phyloP scores from a whole-genome alignment of 2,113 vertebrate genomes.

The Harpagus bidentatus region DNA sequence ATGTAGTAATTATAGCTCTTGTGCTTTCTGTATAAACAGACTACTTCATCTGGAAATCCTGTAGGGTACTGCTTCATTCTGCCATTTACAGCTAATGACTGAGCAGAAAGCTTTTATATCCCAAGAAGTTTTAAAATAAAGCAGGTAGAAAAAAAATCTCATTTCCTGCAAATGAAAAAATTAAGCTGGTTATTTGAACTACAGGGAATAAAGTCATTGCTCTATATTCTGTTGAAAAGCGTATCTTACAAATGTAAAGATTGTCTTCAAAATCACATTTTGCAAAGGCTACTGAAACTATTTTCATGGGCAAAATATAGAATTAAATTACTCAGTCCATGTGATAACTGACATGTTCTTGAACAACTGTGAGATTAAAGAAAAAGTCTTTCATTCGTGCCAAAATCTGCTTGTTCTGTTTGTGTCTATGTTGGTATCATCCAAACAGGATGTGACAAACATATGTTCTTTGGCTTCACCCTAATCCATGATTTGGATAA shows the following conservation, averaged over 20 bases:
- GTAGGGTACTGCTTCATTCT: slow-evolving; percentile 9
- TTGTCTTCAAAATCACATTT: not conserved
- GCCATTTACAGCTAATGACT: slow-evolving; percentile 30
- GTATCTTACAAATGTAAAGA: not conserved
- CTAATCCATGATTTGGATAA: slow-evolving; percentile 11
- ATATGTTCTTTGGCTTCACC: not conserved
- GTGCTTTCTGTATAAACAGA: slow-evolving; percentile 58
- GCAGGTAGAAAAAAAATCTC: not conserved
- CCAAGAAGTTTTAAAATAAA: slow-evolving; percentile 6
- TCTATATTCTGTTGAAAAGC: not conserved
- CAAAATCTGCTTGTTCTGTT: slow-evolving; percentile 27
- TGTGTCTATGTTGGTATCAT: not conserved
- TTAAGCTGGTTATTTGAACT: not conserved
- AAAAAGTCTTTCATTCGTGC: not conserved
- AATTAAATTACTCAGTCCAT: not conserved
- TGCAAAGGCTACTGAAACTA: not conserved
- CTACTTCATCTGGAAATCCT: slow-evolving; percentile 39
- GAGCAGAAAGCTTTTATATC: not conserved
- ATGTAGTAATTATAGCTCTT: slow-evolving; percentile 62
- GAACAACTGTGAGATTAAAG: not conserved
- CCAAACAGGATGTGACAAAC: slow-evolving; percentile 35
- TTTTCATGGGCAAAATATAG: not conserved
- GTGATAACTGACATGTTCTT: not conserved
- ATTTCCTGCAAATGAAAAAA: not conserved
- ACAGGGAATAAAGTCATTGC: not conserved